A percentile compares a stretch with the other conserved stretches of the same genome.
phyloP scores from a whole-genome alignment of 2,797 vertebrate species.

The Chiroxiphia lanceolata region DNA sequence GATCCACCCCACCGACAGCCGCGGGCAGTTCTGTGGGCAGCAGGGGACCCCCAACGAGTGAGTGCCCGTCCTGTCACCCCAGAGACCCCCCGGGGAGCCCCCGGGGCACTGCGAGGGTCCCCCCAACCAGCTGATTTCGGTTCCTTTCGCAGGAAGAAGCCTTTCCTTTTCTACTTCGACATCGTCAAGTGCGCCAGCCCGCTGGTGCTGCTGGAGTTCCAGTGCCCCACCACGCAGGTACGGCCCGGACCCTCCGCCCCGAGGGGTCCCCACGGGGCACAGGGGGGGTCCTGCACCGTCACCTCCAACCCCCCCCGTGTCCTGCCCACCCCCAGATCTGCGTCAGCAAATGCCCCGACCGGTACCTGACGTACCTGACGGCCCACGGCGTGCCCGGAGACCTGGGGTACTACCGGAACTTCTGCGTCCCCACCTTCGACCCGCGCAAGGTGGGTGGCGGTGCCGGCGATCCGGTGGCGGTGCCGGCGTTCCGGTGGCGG shows the following conservation, averaged over 20 bases:
- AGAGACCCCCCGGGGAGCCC: background rate
- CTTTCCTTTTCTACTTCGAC: conserved; percentile 92
- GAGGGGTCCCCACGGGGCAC: background rate
- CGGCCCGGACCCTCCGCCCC: fast-evolving
- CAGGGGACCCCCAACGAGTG: conserved; percentile 86
- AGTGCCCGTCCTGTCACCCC: background rate
- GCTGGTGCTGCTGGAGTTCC: conserved; percentile 90
- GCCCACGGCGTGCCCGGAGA: fast-evolving
- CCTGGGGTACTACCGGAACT: conserved; percentile 81
- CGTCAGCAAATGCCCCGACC: background rate
- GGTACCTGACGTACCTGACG: background rate
- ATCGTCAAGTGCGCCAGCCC: conserved; percentile 96
- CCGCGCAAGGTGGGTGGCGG: background rate
- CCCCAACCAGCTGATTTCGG: fast-evolving
- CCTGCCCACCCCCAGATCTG: background rate
- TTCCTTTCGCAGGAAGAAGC: conserved; percentile 79
- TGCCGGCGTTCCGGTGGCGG: too few species aligned
- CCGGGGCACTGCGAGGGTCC: fast-evolving
- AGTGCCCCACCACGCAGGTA: conserved; percentile 95
- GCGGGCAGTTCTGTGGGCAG: conserved; percentile 92
- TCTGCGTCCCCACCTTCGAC: conserved; percentile 77
- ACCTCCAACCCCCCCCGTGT: background rate
- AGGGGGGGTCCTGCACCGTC: too few species aligned
- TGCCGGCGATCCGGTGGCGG: fast-evolving
- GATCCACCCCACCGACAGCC: conserved; percentile 91